Percentiles rank a stretch among this genome's conserved stretches.
Evolutionary conservation across 2,797 vertebrate species (phyloP).

Genomic region (Anableps anableps): DNA sequence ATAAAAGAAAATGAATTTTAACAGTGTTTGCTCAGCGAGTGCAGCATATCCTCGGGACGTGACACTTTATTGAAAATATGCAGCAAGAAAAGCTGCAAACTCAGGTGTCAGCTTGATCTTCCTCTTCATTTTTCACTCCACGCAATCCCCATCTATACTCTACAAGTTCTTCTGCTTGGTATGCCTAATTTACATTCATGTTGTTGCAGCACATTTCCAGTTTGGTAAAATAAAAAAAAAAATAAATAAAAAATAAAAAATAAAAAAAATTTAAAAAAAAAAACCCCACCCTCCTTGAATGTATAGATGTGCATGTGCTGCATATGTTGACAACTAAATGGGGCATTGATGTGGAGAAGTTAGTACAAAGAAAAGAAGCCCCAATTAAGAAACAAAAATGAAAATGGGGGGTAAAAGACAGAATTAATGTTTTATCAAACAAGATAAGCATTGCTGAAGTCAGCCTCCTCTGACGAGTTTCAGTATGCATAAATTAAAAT

Average conservation of each 20-base stretch:
- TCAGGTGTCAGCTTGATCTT: slow-evolving; percentile 26
- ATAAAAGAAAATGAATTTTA: slow-evolving; percentile 4
- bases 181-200: slow-evolving; percentile 21
- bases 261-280: neutral
- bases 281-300: slow-evolving; percentile 21
- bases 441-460: slow-evolving; percentile 18
- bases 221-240: slow-evolving; percentile 39
- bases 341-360: slow-evolving; percentile 31
- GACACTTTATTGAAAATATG: slow-evolving; percentile 25
- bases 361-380: slow-evolving; percentile 3
- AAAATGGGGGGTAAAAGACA: neutral
- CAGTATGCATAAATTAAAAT: slow-evolving; percentile 30
- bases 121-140: slow-evolving; percentile 40
- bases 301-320: slow-evolving; percentile 2
- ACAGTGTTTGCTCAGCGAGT: slow-evolving; percentile 13
- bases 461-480: slow-evolving; percentile 20
- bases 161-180: slow-evolving; percentile 25
- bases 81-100: slow-evolving; percentile 21
- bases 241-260: slow-evolving; percentile 10
- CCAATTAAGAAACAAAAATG: slow-evolving; percentile 44
- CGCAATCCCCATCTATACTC: slow-evolving; percentile 31
- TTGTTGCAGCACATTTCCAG: slow-evolving; percentile 46
- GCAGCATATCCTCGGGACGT: slow-evolving; percentile 28
- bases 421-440: slow-evolving; percentile 36
- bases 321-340: slow-evolving; percentile 54